Evolutionary conservation across 1,140 invertebrate species (phyloP).

Genomic region (Battus philenor): DNA sequence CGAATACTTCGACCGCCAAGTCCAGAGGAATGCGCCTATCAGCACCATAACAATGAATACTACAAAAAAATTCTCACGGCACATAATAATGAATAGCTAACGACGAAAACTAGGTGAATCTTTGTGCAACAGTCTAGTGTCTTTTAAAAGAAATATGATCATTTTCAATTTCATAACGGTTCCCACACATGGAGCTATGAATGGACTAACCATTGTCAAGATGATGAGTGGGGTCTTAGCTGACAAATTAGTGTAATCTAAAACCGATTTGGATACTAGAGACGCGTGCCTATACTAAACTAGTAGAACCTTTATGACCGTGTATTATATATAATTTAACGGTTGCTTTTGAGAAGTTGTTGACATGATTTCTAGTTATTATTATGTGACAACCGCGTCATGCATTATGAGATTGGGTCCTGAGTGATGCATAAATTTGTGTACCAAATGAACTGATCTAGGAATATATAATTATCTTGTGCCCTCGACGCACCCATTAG

Average conservation of each 20-base stretch:
- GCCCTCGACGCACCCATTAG: no score
- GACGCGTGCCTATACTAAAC: conserved; percentile 33
- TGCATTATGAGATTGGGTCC: no score
- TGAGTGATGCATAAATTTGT: no score
- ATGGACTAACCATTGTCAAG: conserved; percentile 42
- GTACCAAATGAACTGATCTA: no score
- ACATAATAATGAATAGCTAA: conserved; percentile 73
- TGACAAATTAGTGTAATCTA: conserved; percentile 70
- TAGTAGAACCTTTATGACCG: no score
- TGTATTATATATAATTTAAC: no score
- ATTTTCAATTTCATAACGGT: conserved; percentile 73
- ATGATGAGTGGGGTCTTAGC: conserved; percentile 18
- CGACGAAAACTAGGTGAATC: conserved; percentile 74
- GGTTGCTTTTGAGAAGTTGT: no score
- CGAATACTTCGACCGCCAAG: conserved; percentile 22
- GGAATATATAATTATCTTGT: no score
- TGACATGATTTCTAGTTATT: no score
- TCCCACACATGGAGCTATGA: conserved; percentile 61
- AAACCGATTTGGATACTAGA: conserved; percentile 44
- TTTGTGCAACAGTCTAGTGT: conserved; percentile 69
- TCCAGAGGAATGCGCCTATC: conserved; percentile 62
- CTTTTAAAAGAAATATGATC: conserved; percentile 74
- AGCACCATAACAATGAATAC: conserved; percentile 57
- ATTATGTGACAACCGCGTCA: no score
- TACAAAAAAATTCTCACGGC: conserved; percentile 68